phyloP scores from a whole-genome alignment of 2,113 vertebrate genomes.

The Stegastes partitus region DNA sequence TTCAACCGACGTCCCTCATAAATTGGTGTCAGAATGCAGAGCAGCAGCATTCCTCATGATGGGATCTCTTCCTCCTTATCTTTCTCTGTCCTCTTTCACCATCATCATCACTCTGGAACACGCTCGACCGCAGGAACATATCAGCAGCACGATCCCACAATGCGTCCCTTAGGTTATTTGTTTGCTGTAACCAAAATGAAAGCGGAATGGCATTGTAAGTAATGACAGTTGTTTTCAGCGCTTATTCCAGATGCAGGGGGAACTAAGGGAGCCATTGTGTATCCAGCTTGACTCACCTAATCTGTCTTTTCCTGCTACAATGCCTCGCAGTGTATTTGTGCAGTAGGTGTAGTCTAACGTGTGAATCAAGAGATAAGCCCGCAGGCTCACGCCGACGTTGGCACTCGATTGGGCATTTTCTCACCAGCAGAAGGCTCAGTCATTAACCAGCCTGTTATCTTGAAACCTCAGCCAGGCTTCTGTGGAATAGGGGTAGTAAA shows the following conservation, averaged over 20 bases:
- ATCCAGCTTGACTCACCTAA: constrained; percentile 34
- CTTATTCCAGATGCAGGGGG: constrained; percentile 21
- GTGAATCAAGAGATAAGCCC: constrained; percentile 69
- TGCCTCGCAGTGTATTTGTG: constrained; percentile 45
- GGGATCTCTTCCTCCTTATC: background rate
- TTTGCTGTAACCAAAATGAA: background rate
- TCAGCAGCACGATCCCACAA: background rate
- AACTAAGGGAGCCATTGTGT: constrained; percentile 45
- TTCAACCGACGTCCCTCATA: constrained; percentile 21
- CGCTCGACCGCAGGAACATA: constrained; percentile 16
- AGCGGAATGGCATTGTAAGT: background rate
- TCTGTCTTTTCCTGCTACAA: constrained; percentile 28
- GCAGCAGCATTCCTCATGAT: constrained; percentile 13
- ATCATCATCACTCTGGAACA: no score
- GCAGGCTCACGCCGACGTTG: constrained; percentile 42
- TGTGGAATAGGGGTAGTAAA: background rate
- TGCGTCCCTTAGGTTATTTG: background rate
- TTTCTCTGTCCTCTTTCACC: background rate
- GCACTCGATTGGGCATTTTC: background rate
- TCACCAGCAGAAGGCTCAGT: constrained; percentile 12
- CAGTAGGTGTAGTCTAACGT: constrained; percentile 45
- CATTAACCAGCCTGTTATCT: constrained; percentile 54
- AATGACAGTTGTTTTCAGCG: constrained; percentile 17
- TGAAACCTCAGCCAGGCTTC: constrained; percentile 16
- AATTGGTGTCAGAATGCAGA: constrained; percentile 17